Conservation (phyloP, 2,797 vertebrate genomes). For the Falco cherrug region DNA sequence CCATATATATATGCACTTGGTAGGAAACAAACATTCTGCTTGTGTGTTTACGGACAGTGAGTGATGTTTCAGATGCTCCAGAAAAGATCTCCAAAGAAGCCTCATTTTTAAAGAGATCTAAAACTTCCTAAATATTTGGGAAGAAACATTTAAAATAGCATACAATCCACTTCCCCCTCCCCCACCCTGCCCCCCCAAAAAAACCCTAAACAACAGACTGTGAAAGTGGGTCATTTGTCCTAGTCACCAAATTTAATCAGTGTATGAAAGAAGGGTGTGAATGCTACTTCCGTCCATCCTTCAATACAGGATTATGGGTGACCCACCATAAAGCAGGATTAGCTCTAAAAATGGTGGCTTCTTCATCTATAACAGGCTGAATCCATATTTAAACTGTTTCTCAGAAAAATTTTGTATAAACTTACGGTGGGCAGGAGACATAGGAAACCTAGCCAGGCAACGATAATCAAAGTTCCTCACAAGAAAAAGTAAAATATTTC, state of each 20-base stretch:
- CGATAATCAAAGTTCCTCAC: background rate
- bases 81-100: background rate
- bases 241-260: background rate
- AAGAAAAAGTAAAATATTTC: background rate
- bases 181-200: too few relatives aligned
- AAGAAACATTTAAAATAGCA: background rate
- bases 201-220: background rate
- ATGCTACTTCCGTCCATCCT: background rate
- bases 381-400: background rate
- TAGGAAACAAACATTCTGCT: background rate
- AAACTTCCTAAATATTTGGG: background rate
- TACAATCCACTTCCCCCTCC: too few relatives aligned
- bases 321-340: background rate
- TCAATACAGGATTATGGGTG: background rate
- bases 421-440: background rate
- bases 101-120: background rate
- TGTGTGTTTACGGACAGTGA: background rate
- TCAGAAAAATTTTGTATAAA: background rate
- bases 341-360: background rate
- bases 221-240: background rate
- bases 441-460: background rate
- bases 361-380: background rate
- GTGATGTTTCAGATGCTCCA: background rate
- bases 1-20: background rate
- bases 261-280: background rate